Conservation (phyloP, 2,797 vertebrate species). For the Acipenser oxyrinchus region DNA sequence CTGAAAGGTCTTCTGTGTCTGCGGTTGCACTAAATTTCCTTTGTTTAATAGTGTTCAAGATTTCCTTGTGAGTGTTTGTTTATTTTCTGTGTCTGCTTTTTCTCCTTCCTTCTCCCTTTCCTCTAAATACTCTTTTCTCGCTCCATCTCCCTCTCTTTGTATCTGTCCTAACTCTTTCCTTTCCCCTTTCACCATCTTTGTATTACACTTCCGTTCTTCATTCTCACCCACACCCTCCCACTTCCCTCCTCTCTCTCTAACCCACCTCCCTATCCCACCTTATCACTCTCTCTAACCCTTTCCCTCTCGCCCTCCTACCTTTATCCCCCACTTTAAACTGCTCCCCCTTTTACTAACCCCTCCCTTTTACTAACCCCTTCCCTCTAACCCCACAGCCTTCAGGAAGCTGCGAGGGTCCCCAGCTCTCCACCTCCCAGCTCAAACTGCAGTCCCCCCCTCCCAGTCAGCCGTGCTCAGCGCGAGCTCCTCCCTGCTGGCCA, state of each 20-base stretch:
- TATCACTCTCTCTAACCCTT: constrained; percentile 24
- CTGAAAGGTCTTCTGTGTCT: no score
- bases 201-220: constrained; percentile 28
- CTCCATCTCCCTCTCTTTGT: constrained; percentile 28
- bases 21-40: not conserved
- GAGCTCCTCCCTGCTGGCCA: constrained; percentile 98
- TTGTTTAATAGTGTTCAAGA: not conserved
- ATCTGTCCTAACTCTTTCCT: constrained; percentile 9
- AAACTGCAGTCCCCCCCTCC: constrained; percentile 88
- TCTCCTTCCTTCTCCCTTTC: constrained; percentile 26
- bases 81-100: not conserved
- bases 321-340: constrained; percentile 9
- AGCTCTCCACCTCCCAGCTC: constrained; percentile 80
- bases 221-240: constrained; percentile 23
- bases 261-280: not conserved
- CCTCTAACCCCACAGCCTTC: constrained; percentile 79
- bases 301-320: constrained; percentile 23
- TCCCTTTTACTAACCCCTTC: constrained; percentile 61
- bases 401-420: constrained; percentile 95
- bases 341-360: constrained; percentile 41
- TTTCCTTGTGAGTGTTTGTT: not conserved
- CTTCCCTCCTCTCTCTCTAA: constrained; percentile 3
- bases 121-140: constrained; percentile 27
- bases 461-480: constrained; percentile 92
- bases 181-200: constrained; percentile 34